These are phyloP conservation scores for Hoplias malabaricus DNA, from an alignment of 2,113 vertebrate genomes.

Conservation along the genomic window DNA sequence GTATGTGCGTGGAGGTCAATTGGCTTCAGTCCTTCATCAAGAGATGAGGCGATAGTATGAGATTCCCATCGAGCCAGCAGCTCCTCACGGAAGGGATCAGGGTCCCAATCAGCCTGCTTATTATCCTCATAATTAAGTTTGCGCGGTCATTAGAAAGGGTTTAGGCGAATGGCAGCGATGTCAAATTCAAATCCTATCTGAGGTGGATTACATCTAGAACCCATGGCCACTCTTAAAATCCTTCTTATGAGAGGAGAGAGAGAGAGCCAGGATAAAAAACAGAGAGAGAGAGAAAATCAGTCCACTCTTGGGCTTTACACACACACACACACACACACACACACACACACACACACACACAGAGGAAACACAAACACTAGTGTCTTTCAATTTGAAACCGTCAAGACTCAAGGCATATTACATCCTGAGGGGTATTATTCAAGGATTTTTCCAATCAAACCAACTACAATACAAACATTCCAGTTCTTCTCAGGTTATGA, in stretches of 20 bases:
- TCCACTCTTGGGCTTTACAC: conserved; percentile 52
- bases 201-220: conserved; percentile 30
- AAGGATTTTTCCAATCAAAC: no score
- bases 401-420: no score
- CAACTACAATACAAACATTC: no score
- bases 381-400: no score
- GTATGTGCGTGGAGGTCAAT: conserved; percentile 46
- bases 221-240: conserved; percentile 11
- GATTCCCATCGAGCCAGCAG: conserved; percentile 24
- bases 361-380: not conserved
- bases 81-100: not conserved
- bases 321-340: no score
- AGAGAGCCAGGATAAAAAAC: conserved; percentile 24
- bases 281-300: conserved; percentile 38
- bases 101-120: not conserved
- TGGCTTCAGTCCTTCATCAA: conserved; percentile 41
- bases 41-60: conserved; percentile 26
- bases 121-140: conserved; percentile 40
- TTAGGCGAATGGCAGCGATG: conserved; percentile 19
- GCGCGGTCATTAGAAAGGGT: conserved; percentile 34
- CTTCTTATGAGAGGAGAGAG: conserved; percentile 6
- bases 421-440: no score
- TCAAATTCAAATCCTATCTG: conserved; percentile 35
- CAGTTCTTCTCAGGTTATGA: no score
- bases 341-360: no score